Evolutionary conservation across 2,797 vertebrate species (phyloP), one percentile per base, ranked within the genome.

Genomic region (Lithobates sylvaticus): DNA sequence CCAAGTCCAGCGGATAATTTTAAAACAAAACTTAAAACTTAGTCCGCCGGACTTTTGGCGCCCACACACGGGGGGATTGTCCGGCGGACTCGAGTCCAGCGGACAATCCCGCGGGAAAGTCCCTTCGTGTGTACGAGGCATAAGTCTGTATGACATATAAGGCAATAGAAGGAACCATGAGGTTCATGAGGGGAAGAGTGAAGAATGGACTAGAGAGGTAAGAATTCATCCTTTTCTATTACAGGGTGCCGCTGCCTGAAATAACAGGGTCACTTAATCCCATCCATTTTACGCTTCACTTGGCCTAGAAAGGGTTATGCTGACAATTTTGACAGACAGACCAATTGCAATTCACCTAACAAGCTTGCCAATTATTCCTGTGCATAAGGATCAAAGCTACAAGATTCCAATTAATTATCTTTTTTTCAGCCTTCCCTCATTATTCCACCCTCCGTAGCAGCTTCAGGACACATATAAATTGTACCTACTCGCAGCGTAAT

Each of bases 381-480:
- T 23, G 84, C 71, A 81, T 50, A 16, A 64, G 74, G 65, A 86
- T 86, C 73, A 86, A 86, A 76, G 71, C 74, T 42, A 86, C 50
- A 23, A 82, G 67, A 82, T 76, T 86, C 71, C 72, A 76, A 81
- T 81, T 81, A 86, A 81, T 86, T 86, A 81, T 71, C 78, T 81
- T 76, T 77, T 74, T 76, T 71, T 21, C 69, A 29, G 26, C 27
- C 10, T 32, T 58, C 39, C 9, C 67, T 82, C 73, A 58, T 82
- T 86, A 82, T 86, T 76, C 47, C 84, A 54, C 64, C 78, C 42
- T 69, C 44, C 23, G 34, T 76, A 47, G 21, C 77, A 50, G 73
- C 80, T 86, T n/a, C 80, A 83, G 80, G 85, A 86, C 85, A 81
- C 64, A 81, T 86, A 67, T 77, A 83, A 83, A 78, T 78, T 78